phyloP scores from a whole-genome alignment of 2,797 vertebrate genomes.

The Sorex maritimensis region DNA sequence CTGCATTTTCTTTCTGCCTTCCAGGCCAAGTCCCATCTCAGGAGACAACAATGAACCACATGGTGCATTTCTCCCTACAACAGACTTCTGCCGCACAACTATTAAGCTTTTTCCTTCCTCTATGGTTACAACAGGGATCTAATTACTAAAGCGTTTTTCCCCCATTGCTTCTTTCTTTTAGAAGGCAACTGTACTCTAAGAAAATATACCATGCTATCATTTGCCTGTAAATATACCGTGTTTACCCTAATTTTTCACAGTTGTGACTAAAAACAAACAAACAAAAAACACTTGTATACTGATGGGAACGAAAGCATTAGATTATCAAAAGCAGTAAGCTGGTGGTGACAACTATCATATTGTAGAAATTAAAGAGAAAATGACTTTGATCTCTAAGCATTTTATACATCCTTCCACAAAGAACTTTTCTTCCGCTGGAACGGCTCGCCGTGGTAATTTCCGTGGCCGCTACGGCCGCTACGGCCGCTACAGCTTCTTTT shows the following conservation, averaged over 20 bases:
- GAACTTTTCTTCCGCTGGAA: conserved; percentile 2
- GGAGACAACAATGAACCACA: conserved; percentile 42
- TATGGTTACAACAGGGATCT: conserved; percentile 65
- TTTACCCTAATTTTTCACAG: conserved; percentile 54
- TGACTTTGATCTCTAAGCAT: not conserved
- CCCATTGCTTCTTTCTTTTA: conserved; percentile 60
- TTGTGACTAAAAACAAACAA: conserved; percentile 41
- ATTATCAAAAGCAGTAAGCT: not conserved
- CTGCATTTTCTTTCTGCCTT: conserved; percentile 47
- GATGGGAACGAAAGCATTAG: conserved; percentile 34
- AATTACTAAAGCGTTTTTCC: conserved; percentile 70
- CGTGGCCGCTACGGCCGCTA: not conserved
- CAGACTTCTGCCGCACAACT: not conserved
- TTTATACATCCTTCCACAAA: conserved; percentile 15
- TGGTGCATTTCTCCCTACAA: conserved; percentile 4
- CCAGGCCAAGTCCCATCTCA: conserved; percentile 52
- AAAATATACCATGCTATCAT: conserved; percentile 31
- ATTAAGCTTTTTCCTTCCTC: conserved; percentile 66
- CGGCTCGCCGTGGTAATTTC: not conserved
- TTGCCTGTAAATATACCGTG: conserved; percentile 42
- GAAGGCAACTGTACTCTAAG: conserved; percentile 62
- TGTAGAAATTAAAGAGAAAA: conserved; percentile 60
- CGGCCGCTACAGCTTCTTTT: not conserved
- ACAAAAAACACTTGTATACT: conserved; percentile 37
- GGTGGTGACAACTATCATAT: conserved; percentile 27